Evolutionary conservation across 2,113 vertebrate species (phyloP), one percentile per base, ranked within the genome.

Genomic region (Pelodiscus sinensis): DNA sequence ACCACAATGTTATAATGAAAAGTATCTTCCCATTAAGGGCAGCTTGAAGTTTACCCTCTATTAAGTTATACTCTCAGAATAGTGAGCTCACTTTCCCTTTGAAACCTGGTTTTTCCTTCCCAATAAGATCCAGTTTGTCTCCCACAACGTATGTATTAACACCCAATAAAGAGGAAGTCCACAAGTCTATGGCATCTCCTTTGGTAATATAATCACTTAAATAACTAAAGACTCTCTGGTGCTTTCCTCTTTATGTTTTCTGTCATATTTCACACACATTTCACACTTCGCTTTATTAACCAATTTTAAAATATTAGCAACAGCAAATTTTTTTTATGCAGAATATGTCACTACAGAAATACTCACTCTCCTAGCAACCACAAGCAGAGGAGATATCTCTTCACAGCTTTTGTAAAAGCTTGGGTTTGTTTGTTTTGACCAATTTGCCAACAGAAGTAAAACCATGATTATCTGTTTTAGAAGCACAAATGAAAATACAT

Each of bases 201-300:
- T 44, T 81, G 52, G 25, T 44, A 91, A 60, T 22, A 31, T 86
- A 0, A 58, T 52, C 55, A 51, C 75, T 95, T 82, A 87, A 27
- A 31, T 51, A 92, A n/a, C 27, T 51, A 93, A 86, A 77, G 82
- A 35, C 14, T 89, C n/a, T 2, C 22, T 92, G 85, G 89, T 71
- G 65, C 24, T 57, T 81, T 86, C 68, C 13, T 80, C 94, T 82
- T 81, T 81, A 86, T 94, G 92, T 83, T 93, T 96, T 86, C 58
- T 93, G 91, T 94, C 92, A 94, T 86, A 87, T 88, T 96, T 96
- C 95, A 94, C 96, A 94, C 57, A 92, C 94, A 68, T 2, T 4
- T 81, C 60, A 62, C 65, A 44, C n/a, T 88, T 88, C 92, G 84
- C 81, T 84, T 71, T 54, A 82, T 73, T 62, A 11, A 95, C 85